Evolutionary conservation across 2,888 invertebrate genomes (phyloP).

Genomic region (Coecobrya sp.): DNA sequence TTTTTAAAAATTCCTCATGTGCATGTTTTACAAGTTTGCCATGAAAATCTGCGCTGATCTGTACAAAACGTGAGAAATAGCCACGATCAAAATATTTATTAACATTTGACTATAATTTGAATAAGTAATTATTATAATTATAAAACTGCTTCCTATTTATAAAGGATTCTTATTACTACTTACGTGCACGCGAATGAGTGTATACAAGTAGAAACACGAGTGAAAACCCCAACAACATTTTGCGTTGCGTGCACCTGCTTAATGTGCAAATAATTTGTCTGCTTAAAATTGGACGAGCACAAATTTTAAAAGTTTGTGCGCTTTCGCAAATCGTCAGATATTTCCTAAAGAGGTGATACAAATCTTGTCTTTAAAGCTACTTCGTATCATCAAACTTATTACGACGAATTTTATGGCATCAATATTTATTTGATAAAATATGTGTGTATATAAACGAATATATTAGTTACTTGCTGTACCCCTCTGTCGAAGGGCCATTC

Average conservation of each 20-base stretch:
- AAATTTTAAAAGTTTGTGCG: no score
- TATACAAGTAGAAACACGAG: no score
- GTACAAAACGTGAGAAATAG: constrained; percentile 50
- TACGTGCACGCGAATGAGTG: no score
- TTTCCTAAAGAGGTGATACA: no score
- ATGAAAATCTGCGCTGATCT: constrained; percentile 4
- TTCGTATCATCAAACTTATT: constrained; percentile 4
- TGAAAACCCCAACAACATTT: background rate
- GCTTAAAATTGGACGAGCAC: constrained; percentile 33
- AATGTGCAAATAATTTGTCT: constrained; percentile 36
- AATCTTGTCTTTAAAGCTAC: no score
- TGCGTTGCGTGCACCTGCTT: background rate
- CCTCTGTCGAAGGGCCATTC: background rate
- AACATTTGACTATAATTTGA: background rate
- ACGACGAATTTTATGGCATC: background rate
- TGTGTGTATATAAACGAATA: background rate
- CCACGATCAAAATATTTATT: constrained; percentile 43
- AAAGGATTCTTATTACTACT: no score
- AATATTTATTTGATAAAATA: background rate
- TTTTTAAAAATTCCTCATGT: background rate
- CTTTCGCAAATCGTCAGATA: no score
- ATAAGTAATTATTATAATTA: constrained; percentile 42
- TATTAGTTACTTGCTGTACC: background rate
- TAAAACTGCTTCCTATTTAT: constrained; percentile 41
- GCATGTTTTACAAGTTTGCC: background rate